Conservation (phyloP, 2,797 vertebrate species). For the Premnoplex brunnescens region DNA sequence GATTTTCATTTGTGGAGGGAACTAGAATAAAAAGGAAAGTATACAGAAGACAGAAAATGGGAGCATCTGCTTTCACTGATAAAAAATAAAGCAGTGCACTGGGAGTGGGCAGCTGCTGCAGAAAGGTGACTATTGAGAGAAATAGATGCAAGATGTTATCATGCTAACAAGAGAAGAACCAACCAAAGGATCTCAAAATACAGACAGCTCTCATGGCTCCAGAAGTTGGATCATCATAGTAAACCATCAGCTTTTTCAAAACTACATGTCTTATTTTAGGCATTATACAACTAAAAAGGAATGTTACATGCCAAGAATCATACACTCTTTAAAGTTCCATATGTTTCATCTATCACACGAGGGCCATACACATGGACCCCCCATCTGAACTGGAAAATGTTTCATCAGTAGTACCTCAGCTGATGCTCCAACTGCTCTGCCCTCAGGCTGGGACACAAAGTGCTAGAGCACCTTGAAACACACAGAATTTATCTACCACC, state of each 20-base stretch:
- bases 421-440: neutral
- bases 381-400: neutral
- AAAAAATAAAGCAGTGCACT: neutral
- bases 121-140: neutral
- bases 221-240: neutral
- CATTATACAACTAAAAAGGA: neutral
- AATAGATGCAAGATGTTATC: neutral
- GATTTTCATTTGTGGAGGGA: neutral
- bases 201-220: neutral
- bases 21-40: neutral
- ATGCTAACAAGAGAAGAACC: neutral
- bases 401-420: neutral
- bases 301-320: neutral
- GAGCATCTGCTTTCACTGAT: neutral
- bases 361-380: rapidly evolving
- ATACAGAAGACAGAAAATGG: neutral
- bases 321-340: neutral
- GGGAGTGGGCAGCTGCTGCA: neutral
- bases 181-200: neutral
- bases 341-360: rapidly evolving
- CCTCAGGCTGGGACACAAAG: neutral
- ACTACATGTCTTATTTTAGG: neutral
- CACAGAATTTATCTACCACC: neutral
- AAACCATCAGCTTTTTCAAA: neutral
- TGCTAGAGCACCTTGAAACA: neutral